phyloP scores from a whole-genome alignment of 2,888 invertebrate genomes.

The Cryptophagus acutangulus region DNA sequence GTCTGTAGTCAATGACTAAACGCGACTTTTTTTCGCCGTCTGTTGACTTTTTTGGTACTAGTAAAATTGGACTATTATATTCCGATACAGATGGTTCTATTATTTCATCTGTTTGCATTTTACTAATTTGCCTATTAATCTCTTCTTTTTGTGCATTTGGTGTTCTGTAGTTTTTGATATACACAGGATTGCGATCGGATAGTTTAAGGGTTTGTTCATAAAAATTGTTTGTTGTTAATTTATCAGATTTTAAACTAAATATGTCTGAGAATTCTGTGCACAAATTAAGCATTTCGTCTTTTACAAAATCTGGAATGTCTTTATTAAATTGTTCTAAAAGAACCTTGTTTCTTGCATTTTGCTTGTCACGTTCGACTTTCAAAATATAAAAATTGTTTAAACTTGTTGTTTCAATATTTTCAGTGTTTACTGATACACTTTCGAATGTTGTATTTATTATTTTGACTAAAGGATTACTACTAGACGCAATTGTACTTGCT shows the following conservation, averaged over 20 bases:
- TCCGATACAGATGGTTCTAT: slow-evolving; percentile 22
- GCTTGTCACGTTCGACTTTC: neutral
- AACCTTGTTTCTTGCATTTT: neutral
- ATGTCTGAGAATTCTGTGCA: slow-evolving; percentile 19
- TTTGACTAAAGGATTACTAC: slow-evolving; percentile 9
- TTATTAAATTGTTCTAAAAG: slow-evolving; percentile 3
- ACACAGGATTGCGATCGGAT: slow-evolving; percentile 19
- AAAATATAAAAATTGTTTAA: neutral
- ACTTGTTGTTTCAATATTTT: neutral
- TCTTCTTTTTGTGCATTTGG: slow-evolving; percentile 21
- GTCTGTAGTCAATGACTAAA: slow-evolving; percentile 20
- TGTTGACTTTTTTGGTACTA: slow-evolving; percentile 25
- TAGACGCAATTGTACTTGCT: slow-evolving; percentile 10
- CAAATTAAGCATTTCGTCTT: slow-evolving; percentile 7
- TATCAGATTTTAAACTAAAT: slow-evolving; percentile 23
- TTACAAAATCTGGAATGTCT: slow-evolving; percentile 8
- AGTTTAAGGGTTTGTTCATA: slow-evolving; percentile 22
- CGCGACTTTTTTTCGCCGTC: slow-evolving; percentile 18
- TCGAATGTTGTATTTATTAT: slow-evolving; percentile 11
- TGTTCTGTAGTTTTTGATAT: slow-evolving; percentile 26
- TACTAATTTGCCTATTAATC: slow-evolving; percentile 20
- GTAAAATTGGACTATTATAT: slow-evolving; percentile 24
- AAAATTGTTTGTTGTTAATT: slow-evolving; percentile 25
- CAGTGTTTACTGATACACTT: neutral
- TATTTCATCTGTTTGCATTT: slow-evolving; percentile 17